Base-by-base conservation (phyloP, 2,888 invertebrate genomes). In the Alcis repandata region DNA sequence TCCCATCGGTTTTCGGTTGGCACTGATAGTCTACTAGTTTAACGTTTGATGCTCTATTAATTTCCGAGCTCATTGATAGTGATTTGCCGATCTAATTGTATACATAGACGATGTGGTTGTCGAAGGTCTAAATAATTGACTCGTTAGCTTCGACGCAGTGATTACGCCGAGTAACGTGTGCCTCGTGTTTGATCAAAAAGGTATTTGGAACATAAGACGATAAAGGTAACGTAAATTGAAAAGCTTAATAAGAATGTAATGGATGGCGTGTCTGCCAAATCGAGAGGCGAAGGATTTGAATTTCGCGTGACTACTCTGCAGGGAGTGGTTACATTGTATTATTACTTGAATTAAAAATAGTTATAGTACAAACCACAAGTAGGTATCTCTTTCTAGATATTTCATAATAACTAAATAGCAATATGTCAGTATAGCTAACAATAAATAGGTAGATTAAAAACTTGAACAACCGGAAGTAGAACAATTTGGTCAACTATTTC, bases 11-110 rank as follows among this genome's bases (percentile, higher is more conserved):
- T 85, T 83, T 84, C 77, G 77, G 79, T 82, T 78, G 79, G 77
- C 77, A 76, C 74, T 72, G 75, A 75, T 88, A 87, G 87, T 88
- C 83, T 75, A 76, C 82, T 85, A 85, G 86, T 85, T 83, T 79
- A 82, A 71, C 80, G 80, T 84, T 80, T 81, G 79, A 79, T 81
- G 74, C 76, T 79, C 79, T 82, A 84, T 85, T 86, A 84, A 87
- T 86, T 84, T 82, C 72, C 70, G 62, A 74, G 71, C 71, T 75
- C 75, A 80, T 82, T 82, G 80, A 77, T 77, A 75, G 71, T 73
- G 76, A 79, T 78, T 77, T 76, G 74, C 71, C 64, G 62, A 61
- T 71, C 60, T 76, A 76, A 77, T 78, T 76, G 72, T 67, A 65
- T 49, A 63, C 63, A 68, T 68, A 51, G 59, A 63, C 43, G 66